A percentile compares a stretch with the other conserved stretches of the same genome.
Evolutionary conservation across 2,113 vertebrate genomes (phyloP).

Genomic region (Canis aureus): DNA sequence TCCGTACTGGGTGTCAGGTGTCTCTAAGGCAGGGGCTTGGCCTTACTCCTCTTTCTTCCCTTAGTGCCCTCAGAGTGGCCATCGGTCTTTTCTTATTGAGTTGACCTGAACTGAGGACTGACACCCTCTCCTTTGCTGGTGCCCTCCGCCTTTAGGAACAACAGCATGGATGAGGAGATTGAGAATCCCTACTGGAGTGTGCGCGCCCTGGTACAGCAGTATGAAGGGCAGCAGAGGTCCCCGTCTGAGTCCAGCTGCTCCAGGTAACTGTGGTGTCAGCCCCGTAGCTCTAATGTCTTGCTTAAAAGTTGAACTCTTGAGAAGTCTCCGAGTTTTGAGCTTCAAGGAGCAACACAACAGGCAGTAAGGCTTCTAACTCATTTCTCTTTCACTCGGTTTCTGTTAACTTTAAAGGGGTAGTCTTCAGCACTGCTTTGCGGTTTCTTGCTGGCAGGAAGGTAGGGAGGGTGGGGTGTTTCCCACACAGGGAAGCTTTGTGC

Average conservation of each 20-base stretch:
- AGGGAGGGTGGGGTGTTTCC: not conserved
- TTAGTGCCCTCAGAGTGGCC: not conserved
- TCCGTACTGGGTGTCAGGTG: not conserved
- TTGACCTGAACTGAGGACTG: not conserved
- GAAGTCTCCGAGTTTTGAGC: not conserved
- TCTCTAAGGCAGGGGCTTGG: not conserved
- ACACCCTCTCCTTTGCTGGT: not conserved
- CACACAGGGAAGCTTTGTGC: not conserved
- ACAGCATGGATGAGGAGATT: slow-evolving; percentile 90
- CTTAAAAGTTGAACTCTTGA: not conserved
- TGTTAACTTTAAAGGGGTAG: not conserved
- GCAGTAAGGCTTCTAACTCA: not conserved
- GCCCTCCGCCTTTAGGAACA: slow-evolving; percentile 81
- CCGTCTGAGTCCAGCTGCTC: slow-evolving; percentile 81
- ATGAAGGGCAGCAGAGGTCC: slow-evolving; percentile 91
- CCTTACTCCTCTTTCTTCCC: not conserved
- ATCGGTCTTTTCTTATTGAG: not conserved
- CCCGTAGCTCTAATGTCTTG: not conserved
- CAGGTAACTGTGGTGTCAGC: slow-evolving; percentile 87
- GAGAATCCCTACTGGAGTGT: slow-evolving; percentile 94
- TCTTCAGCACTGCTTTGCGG: not conserved
- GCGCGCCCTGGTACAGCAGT: slow-evolving; percentile 95
- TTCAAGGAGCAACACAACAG: not conserved
- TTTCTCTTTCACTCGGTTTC: not conserved
- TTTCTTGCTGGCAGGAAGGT: not conserved